Conservation (phyloP, 2,797 vertebrate species). For the Lemur catta region DNA sequence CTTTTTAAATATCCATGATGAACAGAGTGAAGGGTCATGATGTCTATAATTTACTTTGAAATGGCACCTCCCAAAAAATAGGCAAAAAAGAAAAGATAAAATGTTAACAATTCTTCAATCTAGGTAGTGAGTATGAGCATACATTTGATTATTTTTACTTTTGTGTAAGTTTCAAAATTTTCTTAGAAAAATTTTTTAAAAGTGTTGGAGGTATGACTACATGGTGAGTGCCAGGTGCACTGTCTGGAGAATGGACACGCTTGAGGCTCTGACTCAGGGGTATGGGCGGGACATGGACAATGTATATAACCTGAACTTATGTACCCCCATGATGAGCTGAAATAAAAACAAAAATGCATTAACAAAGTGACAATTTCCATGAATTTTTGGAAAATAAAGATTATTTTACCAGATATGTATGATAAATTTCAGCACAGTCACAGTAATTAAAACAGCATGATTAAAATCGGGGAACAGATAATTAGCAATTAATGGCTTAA, state of each 20-base stretch:
- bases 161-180: background rate
- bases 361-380: background rate
- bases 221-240: too few species aligned
- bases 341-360: too few species aligned
- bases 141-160: background rate
- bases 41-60: background rate
- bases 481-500: background rate
- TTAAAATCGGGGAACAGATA: background rate
- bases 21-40: background rate
- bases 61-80: background rate
- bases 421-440: background rate
- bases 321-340: too few species aligned
- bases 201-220: too few species aligned
- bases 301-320: too few species aligned
- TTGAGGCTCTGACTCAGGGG: too few species aligned
- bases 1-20: background rate
- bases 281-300: too few species aligned
- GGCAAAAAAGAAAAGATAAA: background rate
- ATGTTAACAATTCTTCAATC: background rate
- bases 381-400: background rate
- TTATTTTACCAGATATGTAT: background rate
- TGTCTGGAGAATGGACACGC: too few species aligned
- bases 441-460: background rate
- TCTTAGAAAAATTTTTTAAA: background rate
- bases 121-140: background rate